Conservation (phyloP, 1,140 invertebrate genomes). For the Diabrotica undecimpunctata region DNA sequence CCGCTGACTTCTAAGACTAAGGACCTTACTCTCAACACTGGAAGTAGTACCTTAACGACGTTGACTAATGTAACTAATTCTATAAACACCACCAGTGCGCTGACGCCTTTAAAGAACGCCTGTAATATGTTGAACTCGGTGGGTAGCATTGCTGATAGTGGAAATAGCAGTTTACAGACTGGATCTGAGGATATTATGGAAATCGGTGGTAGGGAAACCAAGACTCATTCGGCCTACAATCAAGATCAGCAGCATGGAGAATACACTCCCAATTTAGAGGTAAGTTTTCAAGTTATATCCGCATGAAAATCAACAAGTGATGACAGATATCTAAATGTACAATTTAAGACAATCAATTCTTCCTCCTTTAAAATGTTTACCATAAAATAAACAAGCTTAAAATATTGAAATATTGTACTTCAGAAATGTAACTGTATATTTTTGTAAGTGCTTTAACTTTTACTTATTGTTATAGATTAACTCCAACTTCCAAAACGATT, state of each 20-base stretch:
- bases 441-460: too few relatives aligned
- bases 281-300: too few relatives aligned
- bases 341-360: too few relatives aligned
- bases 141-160: background rate
- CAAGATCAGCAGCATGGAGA: slow-evolving; percentile 11
- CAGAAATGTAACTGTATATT: too few relatives aligned
- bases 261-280: too few relatives aligned
- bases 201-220: slow-evolving; percentile 13
- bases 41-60: slow-evolving; percentile 6
- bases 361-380: too few relatives aligned
- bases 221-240: background rate
- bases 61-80: slow-evolving; percentile 9
- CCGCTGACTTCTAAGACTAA: slow-evolving; percentile 20
- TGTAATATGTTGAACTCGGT: background rate
- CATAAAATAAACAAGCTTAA: too few relatives aligned
- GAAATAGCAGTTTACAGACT: slow-evolving; percentile 6
- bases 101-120: slow-evolving; percentile 11
- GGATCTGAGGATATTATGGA: slow-evolving; percentile 13
- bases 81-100: slow-evolving; percentile 5
- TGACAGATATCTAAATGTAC: too few relatives aligned
- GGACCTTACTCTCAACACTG: background rate
- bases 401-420: too few relatives aligned
- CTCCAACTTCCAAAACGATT: slow-evolving; percentile 7
- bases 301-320: too few relatives aligned
- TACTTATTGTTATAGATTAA: background rate